Evolutionary conservation across 2,797 vertebrate species (phyloP).

Genomic region (Rhadinocentrus ornatus): DNA sequence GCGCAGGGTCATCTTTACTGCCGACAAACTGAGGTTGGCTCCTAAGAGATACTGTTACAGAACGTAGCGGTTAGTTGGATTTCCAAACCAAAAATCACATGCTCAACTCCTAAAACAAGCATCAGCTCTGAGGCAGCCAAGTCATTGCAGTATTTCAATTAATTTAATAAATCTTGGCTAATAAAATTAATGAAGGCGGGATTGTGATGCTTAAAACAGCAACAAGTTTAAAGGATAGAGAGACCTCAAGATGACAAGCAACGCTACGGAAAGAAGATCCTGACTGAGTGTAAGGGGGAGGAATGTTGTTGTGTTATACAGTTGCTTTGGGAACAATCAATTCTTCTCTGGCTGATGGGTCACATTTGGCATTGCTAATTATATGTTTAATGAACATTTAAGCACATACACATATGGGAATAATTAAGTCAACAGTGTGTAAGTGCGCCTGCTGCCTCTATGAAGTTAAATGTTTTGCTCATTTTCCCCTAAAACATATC

Average conservation of each 20-base stretch:
- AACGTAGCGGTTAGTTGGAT: neutral
- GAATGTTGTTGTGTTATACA: constrained; percentile 80
- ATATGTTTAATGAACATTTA: constrained; percentile 64
- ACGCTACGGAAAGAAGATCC: constrained; percentile 45
- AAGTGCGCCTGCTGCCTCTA: constrained; percentile 36
- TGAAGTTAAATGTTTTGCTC: constrained; percentile 52
- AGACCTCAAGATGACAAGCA: constrained; percentile 30
- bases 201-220: constrained; percentile 17
- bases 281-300: constrained; percentile 70
- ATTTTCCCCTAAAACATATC: constrained; percentile 37
- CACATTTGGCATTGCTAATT: constrained; percentile 61
- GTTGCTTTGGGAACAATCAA: constrained; percentile 77
- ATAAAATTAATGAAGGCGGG: neutral
- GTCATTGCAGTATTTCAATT: neutral
- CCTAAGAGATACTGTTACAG: neutral
- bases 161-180: neutral
- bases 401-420: constrained; percentile 65
- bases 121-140: neutral
- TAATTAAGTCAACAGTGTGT: constrained; percentile 55
- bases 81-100: neutral
- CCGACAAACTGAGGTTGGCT: constrained; percentile 94
- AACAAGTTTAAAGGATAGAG: constrained; percentile 18
- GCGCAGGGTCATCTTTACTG: constrained; percentile 95
- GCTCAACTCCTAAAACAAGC: neutral
- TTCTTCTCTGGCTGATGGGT: constrained; percentile 75